A percentile compares a stretch with the other conserved stretches of the same genome.
phyloP scores from a whole-genome alignment of 2,797 vertebrate genomes.

The Columba guinea region DNA sequence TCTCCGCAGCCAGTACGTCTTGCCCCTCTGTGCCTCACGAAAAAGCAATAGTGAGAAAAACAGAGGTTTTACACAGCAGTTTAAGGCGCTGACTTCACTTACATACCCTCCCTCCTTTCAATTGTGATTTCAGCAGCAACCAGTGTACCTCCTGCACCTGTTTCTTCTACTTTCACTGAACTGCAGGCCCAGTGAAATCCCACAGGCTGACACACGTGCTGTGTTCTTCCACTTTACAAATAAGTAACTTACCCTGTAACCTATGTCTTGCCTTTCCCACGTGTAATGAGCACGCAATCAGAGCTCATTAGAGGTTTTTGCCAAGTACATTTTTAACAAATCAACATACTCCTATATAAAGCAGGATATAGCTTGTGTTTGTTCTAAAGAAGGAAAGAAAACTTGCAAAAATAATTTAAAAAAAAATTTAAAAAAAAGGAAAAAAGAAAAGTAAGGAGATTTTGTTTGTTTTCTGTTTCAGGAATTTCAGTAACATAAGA shows the following conservation, averaged over 20 bases:
- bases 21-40: neutral
- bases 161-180: neutral
- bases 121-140: neutral
- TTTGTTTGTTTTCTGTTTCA: neutral
- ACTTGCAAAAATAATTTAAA: rapidly evolving
- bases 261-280: neutral
- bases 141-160: too few relatives aligned
- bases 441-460: rapidly evolving
- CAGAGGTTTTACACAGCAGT: rapidly evolving
- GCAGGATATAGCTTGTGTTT: neutral
- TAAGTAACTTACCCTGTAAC: neutral
- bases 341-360: neutral
- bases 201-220: neutral
- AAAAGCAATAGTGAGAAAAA: neutral
- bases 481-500: neutral
- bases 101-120: rapidly evolving
- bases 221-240: neutral
- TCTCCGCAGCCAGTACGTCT: neutral
- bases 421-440: rapidly evolving
- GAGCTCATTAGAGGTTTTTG: neutral
- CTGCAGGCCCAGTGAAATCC: neutral
- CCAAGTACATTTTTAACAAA: neutral
- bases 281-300: rapidly evolving
- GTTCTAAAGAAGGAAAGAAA: neutral
- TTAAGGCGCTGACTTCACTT: neutral